These are phyloP conservation scores for Tiphia femorata DNA, from an alignment of 2,888 invertebrate genomes.

Conservation along the genomic window DNA sequence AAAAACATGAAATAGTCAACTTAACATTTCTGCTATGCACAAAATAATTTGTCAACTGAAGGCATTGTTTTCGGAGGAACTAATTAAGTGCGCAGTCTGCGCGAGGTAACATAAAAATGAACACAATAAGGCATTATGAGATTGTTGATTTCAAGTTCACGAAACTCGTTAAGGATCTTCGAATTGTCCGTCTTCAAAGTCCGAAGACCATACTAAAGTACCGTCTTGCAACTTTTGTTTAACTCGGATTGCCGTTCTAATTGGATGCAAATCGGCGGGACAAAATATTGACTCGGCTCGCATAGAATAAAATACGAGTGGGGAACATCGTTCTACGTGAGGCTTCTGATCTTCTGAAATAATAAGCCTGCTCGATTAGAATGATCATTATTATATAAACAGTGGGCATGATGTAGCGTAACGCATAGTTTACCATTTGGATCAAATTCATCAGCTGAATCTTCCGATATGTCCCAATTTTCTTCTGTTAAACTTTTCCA, in stretches of 20 bases:
- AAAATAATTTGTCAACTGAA: not conserved
- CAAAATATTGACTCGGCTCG: conserved; percentile 34
- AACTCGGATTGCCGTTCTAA: conserved; percentile 23
- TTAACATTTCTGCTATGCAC: not conserved
- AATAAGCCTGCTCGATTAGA: no score
- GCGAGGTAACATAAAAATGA: no score
- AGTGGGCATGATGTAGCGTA: conserved; percentile 3
- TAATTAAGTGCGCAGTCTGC: no score
- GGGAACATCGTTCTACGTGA: no score
- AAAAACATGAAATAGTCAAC: not conserved
- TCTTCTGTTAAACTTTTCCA: conserved; percentile 16
- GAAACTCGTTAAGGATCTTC: conserved; percentile 45
- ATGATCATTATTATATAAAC: not conserved
- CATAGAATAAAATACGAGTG: conserved; percentile 7
- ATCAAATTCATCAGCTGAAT: conserved; percentile 51
- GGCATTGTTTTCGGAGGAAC: not conserved
- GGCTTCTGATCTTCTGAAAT: no score
- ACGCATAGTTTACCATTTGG: conserved; percentile 42
- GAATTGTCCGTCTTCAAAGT: conserved; percentile 47
- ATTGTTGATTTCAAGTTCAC: no score
- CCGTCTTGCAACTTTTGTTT: conserved; percentile 20
- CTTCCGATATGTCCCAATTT: conserved; percentile 52
- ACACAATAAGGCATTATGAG: no score
- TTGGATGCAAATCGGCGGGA: conserved; percentile 39
- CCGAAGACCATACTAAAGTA: not conserved